These are phyloP conservation scores for Venustoraphidia nigricollis DNA, from an alignment of 2,888 invertebrate species.

Conservation along the genomic window DNA sequence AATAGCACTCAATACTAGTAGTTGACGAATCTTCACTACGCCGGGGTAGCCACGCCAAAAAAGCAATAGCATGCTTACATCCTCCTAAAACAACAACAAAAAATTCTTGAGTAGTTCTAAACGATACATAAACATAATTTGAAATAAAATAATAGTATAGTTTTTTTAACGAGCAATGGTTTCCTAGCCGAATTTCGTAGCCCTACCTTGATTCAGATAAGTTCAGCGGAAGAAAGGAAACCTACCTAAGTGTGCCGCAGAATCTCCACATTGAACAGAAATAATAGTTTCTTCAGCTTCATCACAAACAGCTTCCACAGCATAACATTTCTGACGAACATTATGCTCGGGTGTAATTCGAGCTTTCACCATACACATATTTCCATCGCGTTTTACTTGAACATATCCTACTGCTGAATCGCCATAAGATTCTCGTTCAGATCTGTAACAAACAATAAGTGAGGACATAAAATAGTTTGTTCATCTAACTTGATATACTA, in stretches of 20 bases:
- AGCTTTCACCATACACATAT: conserved; percentile 9
- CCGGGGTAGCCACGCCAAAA: conserved; percentile 13
- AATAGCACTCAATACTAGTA: conserved; percentile 15
- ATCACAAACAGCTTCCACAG: conserved; percentile 7
- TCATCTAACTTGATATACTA: too few species aligned
- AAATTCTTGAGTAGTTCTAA: too few species aligned
- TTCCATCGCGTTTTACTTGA: conserved; percentile 8
- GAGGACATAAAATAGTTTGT: neutral
- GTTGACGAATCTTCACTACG: neutral
- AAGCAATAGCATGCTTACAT: conserved; percentile 14
- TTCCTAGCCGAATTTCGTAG: too few species aligned
- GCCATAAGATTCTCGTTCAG: neutral
- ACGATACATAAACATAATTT: too few species aligned
- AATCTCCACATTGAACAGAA: conserved; percentile 9
- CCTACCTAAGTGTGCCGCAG: conserved; percentile 12
- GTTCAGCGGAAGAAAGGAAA: neutral
- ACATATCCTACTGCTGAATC: conserved; percentile 6
- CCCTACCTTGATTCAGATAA: too few species aligned
- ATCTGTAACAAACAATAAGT: neutral
- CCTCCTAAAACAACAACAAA: conserved; percentile 10
- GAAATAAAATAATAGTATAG: too few species aligned
- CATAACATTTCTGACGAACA: conserved; percentile 10
- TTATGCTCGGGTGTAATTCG: conserved; percentile 13
- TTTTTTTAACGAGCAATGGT: too few species aligned
- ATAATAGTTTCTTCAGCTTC: conserved; percentile 9